phyloP scores from a whole-genome alignment of 2,888 invertebrate genomes.

The Ametastegia equiseti region DNA sequence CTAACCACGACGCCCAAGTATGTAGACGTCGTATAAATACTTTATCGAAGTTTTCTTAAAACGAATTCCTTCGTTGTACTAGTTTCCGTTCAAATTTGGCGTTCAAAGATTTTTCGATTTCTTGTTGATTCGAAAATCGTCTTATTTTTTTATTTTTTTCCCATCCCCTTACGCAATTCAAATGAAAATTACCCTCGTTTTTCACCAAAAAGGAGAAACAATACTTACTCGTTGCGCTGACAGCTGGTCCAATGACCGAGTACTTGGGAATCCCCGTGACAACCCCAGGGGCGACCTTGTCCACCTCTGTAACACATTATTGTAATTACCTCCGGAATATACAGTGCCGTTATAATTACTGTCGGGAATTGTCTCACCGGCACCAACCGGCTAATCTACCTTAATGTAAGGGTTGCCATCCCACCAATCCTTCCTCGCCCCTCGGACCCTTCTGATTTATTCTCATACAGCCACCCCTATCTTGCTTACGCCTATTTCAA shows the following conservation, averaged over 20 bases:
- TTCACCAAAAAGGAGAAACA: conserved; percentile 48
- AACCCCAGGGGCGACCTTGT: conserved; percentile 74
- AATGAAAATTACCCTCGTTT: not conserved
- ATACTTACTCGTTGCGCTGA: conserved; percentile 87
- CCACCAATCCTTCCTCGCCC: conserved; percentile 52
- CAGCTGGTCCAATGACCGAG: conserved; percentile 84
- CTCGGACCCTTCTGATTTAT: conserved; percentile 26
- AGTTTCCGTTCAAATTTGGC: not conserved
- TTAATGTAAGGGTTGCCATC: conserved; percentile 67
- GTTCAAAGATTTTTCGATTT: too few relatives aligned
- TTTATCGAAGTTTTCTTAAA: too few relatives aligned
- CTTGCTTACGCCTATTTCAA: not conserved
- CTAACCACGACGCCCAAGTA: not conserved
- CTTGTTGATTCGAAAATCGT: not conserved
- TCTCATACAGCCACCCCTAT: not conserved
- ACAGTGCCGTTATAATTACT: conserved; percentile 71
- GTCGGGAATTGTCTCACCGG: conserved; percentile 55
- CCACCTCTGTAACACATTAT: conserved; percentile 75
- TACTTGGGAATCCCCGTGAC: conserved; percentile 72
- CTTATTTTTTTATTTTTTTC: too few relatives aligned
- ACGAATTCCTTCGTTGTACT: not conserved
- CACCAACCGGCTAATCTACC: conserved; percentile 70
- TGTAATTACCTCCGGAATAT: conserved; percentile 74
- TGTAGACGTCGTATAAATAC: conserved; percentile 3
- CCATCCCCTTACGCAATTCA: too few relatives aligned